A percentile compares a stretch with the other conserved stretches of the same genome.
phyloP scores from a whole-genome alignment of 2,113 vertebrate genomes.

The Zosterops lateralis region DNA sequence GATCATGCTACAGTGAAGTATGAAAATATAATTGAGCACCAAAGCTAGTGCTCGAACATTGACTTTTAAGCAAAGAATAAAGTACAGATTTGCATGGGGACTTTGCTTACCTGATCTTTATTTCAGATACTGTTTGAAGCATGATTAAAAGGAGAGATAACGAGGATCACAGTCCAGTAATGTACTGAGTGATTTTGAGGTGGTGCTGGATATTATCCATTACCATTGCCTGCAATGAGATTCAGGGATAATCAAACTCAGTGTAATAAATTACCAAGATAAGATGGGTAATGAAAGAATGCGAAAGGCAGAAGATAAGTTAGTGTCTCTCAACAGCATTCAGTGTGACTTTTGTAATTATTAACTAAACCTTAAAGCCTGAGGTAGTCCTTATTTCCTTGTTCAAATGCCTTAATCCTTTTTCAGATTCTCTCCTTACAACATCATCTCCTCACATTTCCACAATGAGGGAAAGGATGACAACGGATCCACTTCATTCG shows the following conservation, averaged over 20 bases:
- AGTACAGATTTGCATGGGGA: background rate
- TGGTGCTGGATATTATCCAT: background rate
- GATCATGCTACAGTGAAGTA: background rate
- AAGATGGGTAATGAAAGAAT: background rate
- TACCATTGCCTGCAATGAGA: background rate
- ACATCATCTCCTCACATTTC: background rate
- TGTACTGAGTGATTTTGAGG: background rate
- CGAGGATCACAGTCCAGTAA: background rate
- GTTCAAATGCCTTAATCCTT: background rate
- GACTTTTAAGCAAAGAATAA: slow-evolving; percentile 18
- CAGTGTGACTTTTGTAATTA: slow-evolving; percentile 43
- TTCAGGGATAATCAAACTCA: background rate
- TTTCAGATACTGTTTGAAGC: background rate
- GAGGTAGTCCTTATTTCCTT: background rate
- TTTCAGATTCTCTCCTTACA: background rate
- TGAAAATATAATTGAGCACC: background rate
- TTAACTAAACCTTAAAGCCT: slow-evolving; percentile 52
- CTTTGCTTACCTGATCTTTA: background rate
- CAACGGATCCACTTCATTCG: background rate
- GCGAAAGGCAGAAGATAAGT: background rate
- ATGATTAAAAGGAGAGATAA: background rate
- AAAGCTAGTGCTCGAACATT: background rate
- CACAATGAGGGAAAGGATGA: slow-evolving; percentile 35
- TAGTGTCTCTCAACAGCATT: background rate
- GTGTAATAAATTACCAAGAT: background rate